A percentile compares a stretch with the other conserved stretches of the same genome.
Conservation (phyloP, 2,888 invertebrate genomes). For the Argyra leucocephala region DNA sequence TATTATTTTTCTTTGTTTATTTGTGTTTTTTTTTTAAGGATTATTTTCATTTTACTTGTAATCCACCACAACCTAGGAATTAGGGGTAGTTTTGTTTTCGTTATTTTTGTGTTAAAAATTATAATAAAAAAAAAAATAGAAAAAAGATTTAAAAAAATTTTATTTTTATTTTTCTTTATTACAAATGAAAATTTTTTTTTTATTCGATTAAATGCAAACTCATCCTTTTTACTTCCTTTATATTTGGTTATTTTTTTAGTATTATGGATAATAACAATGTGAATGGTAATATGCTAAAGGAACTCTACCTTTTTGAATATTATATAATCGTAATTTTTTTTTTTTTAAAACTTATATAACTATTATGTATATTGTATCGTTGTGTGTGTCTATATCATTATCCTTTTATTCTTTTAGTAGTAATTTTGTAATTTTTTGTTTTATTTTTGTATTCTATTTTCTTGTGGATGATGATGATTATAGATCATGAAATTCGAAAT, state of each 20-base stretch:
- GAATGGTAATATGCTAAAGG: no score
- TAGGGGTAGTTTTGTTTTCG: background rate
- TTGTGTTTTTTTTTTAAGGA: background rate
- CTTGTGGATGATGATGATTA: slow-evolving; percentile 5
- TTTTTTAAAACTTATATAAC: no score
- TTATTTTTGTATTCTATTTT: background rate
- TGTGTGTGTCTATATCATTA: no score
- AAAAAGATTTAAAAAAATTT: no score
- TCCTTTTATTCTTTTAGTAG: background rate
- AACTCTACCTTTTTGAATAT: no score
- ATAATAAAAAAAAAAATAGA: no score
- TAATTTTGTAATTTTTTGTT: background rate
- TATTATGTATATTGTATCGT: no score
- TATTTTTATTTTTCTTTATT: no score
- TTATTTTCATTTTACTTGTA: background rate
- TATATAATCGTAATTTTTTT: no score
- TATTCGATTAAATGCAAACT: background rate
- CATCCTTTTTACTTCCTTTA: background rate
- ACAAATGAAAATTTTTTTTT: background rate
- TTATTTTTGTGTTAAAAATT: no score
- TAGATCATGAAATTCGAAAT: slow-evolving; percentile 9
- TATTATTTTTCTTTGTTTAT: background rate
- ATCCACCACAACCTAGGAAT: background rate
- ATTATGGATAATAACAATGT: no score
- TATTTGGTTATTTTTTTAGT: no score